phyloP scores from a whole-genome alignment of 2,113 vertebrate species.

The Plotosus lineatus region DNA sequence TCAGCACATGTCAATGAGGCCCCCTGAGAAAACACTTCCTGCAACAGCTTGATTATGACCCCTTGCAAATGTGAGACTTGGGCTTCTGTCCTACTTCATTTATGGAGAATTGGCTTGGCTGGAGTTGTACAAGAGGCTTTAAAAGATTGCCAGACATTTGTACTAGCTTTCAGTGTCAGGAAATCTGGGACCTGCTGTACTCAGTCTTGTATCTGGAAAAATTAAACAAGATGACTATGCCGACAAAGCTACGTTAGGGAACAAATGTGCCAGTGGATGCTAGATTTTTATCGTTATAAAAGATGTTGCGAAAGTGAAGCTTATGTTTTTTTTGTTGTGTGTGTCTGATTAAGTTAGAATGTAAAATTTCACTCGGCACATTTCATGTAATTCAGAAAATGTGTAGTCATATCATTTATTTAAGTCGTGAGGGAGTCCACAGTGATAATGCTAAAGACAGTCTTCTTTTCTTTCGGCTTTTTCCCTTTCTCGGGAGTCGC shows the following conservation, averaged over 20 bases:
- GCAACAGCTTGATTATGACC: conserved; percentile 60
- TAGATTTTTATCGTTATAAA: conserved; percentile 51
- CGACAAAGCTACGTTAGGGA: not conserved
- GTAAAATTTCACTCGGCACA: not conserved
- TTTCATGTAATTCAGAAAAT: conserved; percentile 3
- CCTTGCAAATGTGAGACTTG: conserved; percentile 65
- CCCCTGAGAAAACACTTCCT: conserved; percentile 69
- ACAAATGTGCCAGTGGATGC: not conserved
- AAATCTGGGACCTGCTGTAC: conserved; percentile 55
- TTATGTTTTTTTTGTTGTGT: not conserved
- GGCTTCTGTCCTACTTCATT: conserved; percentile 72
- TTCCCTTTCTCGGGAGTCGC: too few species aligned
- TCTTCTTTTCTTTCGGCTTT: too few species aligned
- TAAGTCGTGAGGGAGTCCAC: not conserved
- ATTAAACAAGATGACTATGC: conserved; percentile 41
- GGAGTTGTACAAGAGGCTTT: conserved; percentile 57
- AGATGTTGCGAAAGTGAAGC: not conserved
- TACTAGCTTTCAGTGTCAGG: conserved; percentile 54
- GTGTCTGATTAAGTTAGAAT: not conserved
- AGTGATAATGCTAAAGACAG: conserved; percentile 19
- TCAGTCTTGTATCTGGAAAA: conserved; percentile 59
- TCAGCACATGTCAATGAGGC: conserved; percentile 77
- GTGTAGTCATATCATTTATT: not conserved
- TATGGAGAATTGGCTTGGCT: conserved; percentile 65
- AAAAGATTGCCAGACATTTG: conserved; percentile 23